Conservation (phyloP, 1,140 invertebrate species). For the Matsumurasca onukii region DNA sequence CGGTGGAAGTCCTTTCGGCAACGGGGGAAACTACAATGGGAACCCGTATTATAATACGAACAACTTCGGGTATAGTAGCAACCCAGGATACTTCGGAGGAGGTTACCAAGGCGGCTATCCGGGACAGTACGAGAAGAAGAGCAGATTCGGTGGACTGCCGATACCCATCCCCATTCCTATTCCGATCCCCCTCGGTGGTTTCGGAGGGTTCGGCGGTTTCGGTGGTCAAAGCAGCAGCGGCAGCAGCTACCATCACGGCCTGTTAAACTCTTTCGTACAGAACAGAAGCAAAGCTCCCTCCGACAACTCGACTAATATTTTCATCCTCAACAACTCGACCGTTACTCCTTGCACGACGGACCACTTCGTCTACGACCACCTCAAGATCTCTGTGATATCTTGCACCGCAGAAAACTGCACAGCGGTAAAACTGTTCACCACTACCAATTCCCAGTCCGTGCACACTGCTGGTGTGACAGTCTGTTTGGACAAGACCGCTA, state of each 20-base stretch:
- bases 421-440: neutral
- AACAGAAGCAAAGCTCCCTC: neutral
- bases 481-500: constrained; percentile 3
- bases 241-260: constrained; percentile 5
- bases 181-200: constrained; percentile 4
- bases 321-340: constrained; percentile 4
- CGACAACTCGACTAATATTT: neutral
- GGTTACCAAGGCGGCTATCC: constrained; percentile 4
- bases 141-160: constrained; percentile 7
- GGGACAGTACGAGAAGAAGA: neutral
- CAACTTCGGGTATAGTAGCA: constrained; percentile 17
- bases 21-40: neutral
- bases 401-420: constrained; percentile 2
- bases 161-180: constrained; percentile 15
- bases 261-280: neutral
- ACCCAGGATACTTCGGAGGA: constrained; percentile 17
- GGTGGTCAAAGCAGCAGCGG: neutral
- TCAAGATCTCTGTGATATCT: neutral
- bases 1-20: constrained; percentile 12
- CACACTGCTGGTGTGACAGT: neutral
- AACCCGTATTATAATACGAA: constrained; percentile 7
- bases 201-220: neutral
- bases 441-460: neutral
- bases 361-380: constrained; percentile 2
- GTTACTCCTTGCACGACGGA: constrained; percentile 13